Evolutionary conservation across 2,797 vertebrate species (phyloP).

Genomic region (Alectoris magna): DNA sequence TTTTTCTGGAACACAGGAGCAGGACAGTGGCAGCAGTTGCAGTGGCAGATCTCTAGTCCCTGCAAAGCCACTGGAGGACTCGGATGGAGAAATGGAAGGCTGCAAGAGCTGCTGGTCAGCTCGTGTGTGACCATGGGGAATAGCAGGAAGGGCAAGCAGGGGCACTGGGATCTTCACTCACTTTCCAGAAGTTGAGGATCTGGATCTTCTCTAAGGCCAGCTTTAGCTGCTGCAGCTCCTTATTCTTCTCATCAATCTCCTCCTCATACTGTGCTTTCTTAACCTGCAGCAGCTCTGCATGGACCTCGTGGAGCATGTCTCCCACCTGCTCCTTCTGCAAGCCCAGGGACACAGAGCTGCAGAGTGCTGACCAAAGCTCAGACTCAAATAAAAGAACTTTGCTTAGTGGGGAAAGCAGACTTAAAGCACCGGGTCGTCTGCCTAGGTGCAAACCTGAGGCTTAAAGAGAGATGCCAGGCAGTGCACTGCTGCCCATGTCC

Average conservation of each 20-base stretch:
- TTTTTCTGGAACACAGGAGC: conserved; percentile 76
- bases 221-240: conserved; percentile 80
- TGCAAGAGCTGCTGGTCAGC: not conserved
- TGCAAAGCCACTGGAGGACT: not conserved
- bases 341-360: not conserved
- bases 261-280: conserved; percentile 79
- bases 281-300: conserved; percentile 82
- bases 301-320: conserved; percentile 71
- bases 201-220: conserved; percentile 74
- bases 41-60: not conserved
- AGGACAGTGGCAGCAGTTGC: not conserved
- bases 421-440: not conserved
- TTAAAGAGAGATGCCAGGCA: rapidly evolving
- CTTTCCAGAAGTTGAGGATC: conserved; percentile 78
- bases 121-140: not conserved
- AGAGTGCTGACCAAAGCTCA: not conserved
- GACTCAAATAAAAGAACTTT: not conserved
- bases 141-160: not conserved
- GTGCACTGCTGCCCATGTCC: not conserved
- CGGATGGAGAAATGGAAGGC: not conserved
- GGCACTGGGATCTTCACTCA: conserved; percentile 41
- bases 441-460: not conserved
- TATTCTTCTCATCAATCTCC: conserved; percentile 75
- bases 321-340: conserved; percentile 81
- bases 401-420: not conserved